Conservation (phyloP, 2,797 vertebrate genomes). For the Enteromius thamalakanensis region DNA sequence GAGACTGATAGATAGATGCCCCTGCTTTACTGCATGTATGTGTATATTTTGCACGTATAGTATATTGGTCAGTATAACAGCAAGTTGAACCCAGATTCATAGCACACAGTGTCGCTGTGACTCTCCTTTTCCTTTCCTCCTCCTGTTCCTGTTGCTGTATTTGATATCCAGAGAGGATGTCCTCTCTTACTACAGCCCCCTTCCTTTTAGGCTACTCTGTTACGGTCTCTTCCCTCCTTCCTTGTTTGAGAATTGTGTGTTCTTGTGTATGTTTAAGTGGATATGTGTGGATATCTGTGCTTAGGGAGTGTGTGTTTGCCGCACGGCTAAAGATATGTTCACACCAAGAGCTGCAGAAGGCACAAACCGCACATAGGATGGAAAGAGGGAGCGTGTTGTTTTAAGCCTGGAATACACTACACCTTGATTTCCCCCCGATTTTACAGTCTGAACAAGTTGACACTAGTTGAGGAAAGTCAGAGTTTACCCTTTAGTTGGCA, state of each 20-base stretch:
- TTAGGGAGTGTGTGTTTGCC: background rate
- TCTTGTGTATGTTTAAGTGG: constrained; percentile 27
- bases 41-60: background rate
- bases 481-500: background rate
- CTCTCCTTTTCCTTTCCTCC: constrained; percentile 4
- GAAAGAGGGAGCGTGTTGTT: background rate
- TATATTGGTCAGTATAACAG: background rate
- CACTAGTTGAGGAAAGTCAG: too few relatives aligned
- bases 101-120: background rate
- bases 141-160: constrained; percentile 3
- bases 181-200: background rate
- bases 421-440: too few relatives aligned
- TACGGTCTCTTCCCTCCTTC: background rate
- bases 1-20: background rate
- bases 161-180: constrained; percentile 28
- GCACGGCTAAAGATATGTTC: background rate
- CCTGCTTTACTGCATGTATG: background rate
- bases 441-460: too few relatives aligned
- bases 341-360: background rate
- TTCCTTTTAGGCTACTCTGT: background rate
- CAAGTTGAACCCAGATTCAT: background rate
- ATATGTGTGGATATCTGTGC: background rate
- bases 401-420: too few relatives aligned
- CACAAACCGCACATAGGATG: background rate
- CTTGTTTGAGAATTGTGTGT: background rate